Base-by-base conservation (phyloP, 30 jellyfish, hydroid and myxozoan species). In the Turritopsis rubra region DNA sequence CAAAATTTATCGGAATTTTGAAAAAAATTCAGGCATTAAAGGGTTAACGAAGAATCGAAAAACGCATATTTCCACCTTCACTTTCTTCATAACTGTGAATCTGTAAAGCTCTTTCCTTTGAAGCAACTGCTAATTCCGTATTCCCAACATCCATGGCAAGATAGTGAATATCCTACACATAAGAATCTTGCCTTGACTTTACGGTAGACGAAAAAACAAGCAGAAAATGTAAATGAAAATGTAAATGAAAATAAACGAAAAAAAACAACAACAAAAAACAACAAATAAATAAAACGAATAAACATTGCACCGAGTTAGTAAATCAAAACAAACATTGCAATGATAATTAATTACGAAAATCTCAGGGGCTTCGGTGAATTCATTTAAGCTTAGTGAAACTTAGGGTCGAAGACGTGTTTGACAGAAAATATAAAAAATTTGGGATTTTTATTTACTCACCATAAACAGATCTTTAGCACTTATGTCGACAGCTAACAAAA, bases 391-490 rank as follows among this genome's bases (percentile, higher is more conserved):
- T n/a, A n/a, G n/a, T n/a, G n/a, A n/a, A n/a, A n/a, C n/a, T n/a
- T n/a, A n/a, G n/a, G n/a, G n/a, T n/a, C n/a, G n/a, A n/a, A n/a
- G n/a, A n/a, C n/a, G n/a, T n/a, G n/a, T n/a, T n/a, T n/a, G n/a
- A n/a, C n/a, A n/a, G n/a, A n/a, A n/a, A n/a, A n/a, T n/a, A n/a
- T n/a, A n/a, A n/a, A n/a, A n/a, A n/a, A n/a, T 72, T 24, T 24
- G 18, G 77, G 16, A 21, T 21, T 1, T 68, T 16, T 16, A 68
- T 5, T 26, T 21, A 3, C 80, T 84, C 29, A 93, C 98, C 98
- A 93, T 93, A 80, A 93, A 93, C n/a, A 93, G 83, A 41, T 93
- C 98, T 85, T 93, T 93, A 7, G 98, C 96, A 28, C 96, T 96
- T 73, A 93, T 93, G 71, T 93, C 98, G 66, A 93, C 98, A 0